These are phyloP conservation scores for Syrmaticus mikado DNA, from an alignment of 2,113 vertebrate genomes.

Conservation along the genomic window DNA sequence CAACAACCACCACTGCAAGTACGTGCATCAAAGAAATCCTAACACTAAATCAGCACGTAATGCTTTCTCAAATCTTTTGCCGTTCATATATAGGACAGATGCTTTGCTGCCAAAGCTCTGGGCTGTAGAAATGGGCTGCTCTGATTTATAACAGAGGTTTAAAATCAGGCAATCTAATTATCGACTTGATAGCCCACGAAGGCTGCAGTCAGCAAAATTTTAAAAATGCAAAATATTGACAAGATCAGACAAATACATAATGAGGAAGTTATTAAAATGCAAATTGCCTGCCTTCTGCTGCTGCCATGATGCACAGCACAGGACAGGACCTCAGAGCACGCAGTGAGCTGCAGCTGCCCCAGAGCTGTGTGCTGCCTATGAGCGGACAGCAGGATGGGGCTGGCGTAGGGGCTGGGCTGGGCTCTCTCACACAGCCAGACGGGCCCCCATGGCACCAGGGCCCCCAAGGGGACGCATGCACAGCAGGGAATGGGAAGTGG, in stretches of 20 bases:
- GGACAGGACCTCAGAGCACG: not conserved
- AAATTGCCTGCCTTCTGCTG: slow-evolving; percentile 41
- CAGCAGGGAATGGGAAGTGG: not conserved
- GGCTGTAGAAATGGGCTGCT: not conserved
- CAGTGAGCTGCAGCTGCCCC: not conserved
- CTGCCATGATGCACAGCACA: not conserved
- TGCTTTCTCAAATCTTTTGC: not conserved
- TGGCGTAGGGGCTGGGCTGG: not conserved
- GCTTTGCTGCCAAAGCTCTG: not conserved
- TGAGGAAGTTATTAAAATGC: slow-evolving; percentile 62
- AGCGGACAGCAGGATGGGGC: not conserved
- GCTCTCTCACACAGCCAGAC: not conserved
- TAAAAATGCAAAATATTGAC: slow-evolving; percentile 63
- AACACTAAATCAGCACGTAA: not conserved
- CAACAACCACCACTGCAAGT: not conserved
- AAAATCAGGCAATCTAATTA: slow-evolving; percentile 50
- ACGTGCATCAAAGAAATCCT: not conserved
- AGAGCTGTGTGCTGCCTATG: accelerated
- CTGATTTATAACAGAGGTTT: not conserved
- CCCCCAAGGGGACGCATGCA: not conserved
- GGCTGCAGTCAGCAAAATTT: slow-evolving; percentile 48
- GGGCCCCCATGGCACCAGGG: not conserved
- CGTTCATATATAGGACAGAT: not conserved
- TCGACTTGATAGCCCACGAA: not conserved
- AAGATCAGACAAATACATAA: slow-evolving; percentile 61